Evolutionary conservation across 2,888 invertebrate species (phyloP).

Genomic region (Megastigmus dorsalis): DNA sequence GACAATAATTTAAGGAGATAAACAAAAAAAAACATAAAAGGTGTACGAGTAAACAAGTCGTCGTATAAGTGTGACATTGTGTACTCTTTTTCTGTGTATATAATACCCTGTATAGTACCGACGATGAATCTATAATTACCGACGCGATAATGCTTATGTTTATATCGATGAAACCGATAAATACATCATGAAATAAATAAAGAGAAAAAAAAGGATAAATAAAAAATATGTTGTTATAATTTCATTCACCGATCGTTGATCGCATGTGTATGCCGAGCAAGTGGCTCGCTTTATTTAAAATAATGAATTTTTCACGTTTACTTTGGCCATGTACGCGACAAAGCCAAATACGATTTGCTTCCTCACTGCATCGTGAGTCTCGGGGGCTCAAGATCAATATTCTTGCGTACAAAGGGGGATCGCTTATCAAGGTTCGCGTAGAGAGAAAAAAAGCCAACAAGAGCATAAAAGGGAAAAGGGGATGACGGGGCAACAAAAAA

Average conservation of each 20-base stretch:
- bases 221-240: conserved; percentile 60
- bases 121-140: conserved; percentile 63
- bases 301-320: conserved; percentile 43
- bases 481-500: conserved; percentile 46
- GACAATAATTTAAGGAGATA: conserved; percentile 36
- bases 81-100: conserved; percentile 67
- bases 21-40: conserved; percentile 41
- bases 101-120: conserved; percentile 70
- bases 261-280: not conserved
- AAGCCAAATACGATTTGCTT: conserved; percentile 51
- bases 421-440: conserved; percentile 58
- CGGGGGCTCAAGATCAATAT: conserved; percentile 60
- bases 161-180: conserved; percentile 69
- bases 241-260: no score
- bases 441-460: conserved; percentile 34
- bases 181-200: conserved; percentile 68
- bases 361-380: conserved; percentile 45
- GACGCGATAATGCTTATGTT: conserved; percentile 69
- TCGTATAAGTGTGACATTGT: conserved; percentile 65
- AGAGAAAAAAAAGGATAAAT: conserved; percentile 62
- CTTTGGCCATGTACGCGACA: conserved; percentile 15
- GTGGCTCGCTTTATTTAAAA: conserved; percentile 53
- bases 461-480: conserved; percentile 42
- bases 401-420: conserved; percentile 59
- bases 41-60: conserved; percentile 59